Base-by-base conservation (phyloP, 1,140 invertebrate species). In the Schmidtea mediterranea region DNA sequence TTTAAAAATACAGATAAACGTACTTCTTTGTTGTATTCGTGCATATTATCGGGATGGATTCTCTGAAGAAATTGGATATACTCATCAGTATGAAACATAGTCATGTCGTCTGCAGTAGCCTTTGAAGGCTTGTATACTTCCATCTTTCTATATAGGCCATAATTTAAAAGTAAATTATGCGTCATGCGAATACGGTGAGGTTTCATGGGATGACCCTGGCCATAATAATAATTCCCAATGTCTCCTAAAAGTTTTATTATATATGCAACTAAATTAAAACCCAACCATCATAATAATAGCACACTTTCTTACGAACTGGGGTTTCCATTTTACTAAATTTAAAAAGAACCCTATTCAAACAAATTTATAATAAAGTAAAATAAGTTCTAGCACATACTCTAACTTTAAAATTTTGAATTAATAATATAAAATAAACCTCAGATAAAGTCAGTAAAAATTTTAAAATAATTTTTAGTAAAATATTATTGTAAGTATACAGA, bases 201-300 rank as follows among this genome's bases (percentile, higher is more conserved):
- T 65, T 98, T 97, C 90, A 97, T 98, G 6, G 90, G 90, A 74
- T 97, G 90, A n/a, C 90, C 89, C 68, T 98, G 90, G 1, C 90
- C 90, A 80, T 97, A 97, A 62, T 97, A 97, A 65, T 95, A 97
- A 67, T 97, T 97, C 24, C 90, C 90, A 64, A 97, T 92, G 66
- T 97, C 89, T 69, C 81, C 82, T 87, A 55, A 55, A 69, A 68
- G 52, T 23, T 56, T 56, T 38, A 47, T 39, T 32, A 49, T 6
- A 46, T 16, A 43, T 48, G 51, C 13, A 49, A 48, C 23, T 46
- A 46, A 51, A 51, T 18, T 10, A 36, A 47, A 67, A 82, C 82
- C 83, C 74, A n/a, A 92, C 86, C 89, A 64, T 94, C 87, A 60
- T 95, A 95, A 67, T 95, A 95, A 69, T 95, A 95, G 66, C 86